Evolutionary conservation across 1,140 invertebrate genomes (phyloP), one percentile per base, ranked within the genome.

Genomic region (Littorina saxatilis): DNA sequence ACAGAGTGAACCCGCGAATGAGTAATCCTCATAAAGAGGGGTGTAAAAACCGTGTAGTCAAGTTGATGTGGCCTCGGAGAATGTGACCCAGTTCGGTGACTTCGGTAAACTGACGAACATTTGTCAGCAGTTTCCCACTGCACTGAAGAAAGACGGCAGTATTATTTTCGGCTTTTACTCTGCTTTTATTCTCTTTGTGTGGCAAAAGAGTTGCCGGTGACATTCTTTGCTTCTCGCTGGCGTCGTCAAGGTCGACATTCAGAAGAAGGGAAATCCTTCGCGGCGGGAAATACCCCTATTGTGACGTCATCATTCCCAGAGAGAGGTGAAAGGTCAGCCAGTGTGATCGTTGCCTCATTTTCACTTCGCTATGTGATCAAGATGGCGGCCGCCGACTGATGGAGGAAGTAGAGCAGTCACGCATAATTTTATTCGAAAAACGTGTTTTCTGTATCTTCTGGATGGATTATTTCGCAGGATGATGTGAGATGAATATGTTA

Each of bases 351-450:
- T 73, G 70, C 70, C 76, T 78, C 76, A 63, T 78, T 78, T 58
- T 78, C 55, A 78, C 76, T 78, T 61, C 76, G 55, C 76, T 63
- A 78, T 78, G 37, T 58, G 70, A 80, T 37, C 86, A 87, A 87
- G 78, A 87, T 87, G 86, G 86, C 86, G 84, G 82, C 86, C 68
- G 83, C 84, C 84, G 82, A 82, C 82, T 72, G 84, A 81, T 81
- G 86, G 80, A 87, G 86, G 86, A 85, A 87, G 82, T 87, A 52
- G 70, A 80, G 76, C 66, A 58, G 76, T 61, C 61, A 23, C 29
- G 58, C 76, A 78, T 78, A 78, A 78, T 78, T 78, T 78, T 52
- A 63, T 78, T 63, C 58, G 35, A 17, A 58, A 73, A 43, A 58
- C 63, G 63, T 39, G 47, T 63, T 32, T 43, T 32, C 47, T 55